Evolutionary conservation across 2,113 vertebrate species (phyloP).

Genomic region (Prolemur simus): DNA sequence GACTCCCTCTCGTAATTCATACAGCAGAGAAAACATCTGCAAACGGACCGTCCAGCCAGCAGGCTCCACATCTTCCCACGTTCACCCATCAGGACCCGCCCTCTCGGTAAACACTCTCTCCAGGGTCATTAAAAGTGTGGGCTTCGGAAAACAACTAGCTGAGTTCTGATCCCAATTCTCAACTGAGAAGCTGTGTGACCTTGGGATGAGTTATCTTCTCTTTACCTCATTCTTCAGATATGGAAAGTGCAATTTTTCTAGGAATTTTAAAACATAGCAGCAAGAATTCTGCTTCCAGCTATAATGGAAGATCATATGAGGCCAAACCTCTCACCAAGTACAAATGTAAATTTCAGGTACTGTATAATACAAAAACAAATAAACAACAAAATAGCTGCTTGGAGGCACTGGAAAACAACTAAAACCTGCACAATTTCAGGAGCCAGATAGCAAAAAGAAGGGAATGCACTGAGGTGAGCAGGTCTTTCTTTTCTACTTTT

Average conservation of each 20-base stretch:
- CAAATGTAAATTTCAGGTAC: background rate
- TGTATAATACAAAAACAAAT: background rate
- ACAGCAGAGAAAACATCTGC: background rate
- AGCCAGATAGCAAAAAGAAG: background rate
- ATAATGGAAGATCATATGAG: background rate
- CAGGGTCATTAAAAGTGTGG: background rate
- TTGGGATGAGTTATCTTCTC: background rate
- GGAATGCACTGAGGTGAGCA: no score
- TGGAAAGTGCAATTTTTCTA: background rate
- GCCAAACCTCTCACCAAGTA: background rate
- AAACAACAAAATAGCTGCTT: background rate
- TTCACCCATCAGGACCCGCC: background rate
- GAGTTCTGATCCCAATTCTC: background rate
- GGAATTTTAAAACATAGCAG: background rate
- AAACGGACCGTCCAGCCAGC: background rate
- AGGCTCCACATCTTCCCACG: background rate
- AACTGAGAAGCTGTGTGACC: background rate
- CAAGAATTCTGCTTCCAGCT: background rate
- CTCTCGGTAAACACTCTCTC: background rate
- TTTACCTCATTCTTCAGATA: constrained; percentile 2
- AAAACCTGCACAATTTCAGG: background rate
- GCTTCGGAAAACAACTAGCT: background rate
- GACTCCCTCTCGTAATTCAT: background rate
- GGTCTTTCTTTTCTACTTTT: background rate
- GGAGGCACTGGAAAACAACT: background rate